Evolutionary conservation across 1,140 invertebrate species (phyloP), one percentile per base, ranked within the genome.

Genomic region (Drosophila serrata): DNA sequence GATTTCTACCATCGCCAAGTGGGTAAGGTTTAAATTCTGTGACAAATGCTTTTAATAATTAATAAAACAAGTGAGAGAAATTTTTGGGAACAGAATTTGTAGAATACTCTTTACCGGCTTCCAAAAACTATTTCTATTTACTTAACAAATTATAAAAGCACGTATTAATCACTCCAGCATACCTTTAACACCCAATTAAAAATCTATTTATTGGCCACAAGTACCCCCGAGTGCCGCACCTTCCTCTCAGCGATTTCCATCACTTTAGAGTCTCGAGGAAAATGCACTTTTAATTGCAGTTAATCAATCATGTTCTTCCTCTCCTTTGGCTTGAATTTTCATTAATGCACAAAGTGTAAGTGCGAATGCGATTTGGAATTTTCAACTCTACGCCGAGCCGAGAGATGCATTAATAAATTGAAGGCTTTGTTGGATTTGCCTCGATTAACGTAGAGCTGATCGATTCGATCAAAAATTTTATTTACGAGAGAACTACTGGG

Each of bases 251-350:
- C 45, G 29, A 40, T 40, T 74, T 45, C 33, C 75, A 51, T 45
- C 62, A 80, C 59, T 51, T 86, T 53, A 62, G 58, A 60, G 61
- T 46, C 81, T 51, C 39, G 46, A 51, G 49, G 67, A 69, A 88
- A 90, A 90, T 90, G 78, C 65, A 70, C 67, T 88, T 88, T 90
- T 88, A 88, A 90, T 90, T 85, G 85, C 67, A 49, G 62, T 55
- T 45, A 67, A 90, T 85, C 80, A 90, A 90, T 90, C 85, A 81
- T 75, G 42, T 55, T 65, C 40, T 35, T 9, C 33, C 40, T 11
- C 17, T 7, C 11, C 35, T 1, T 40, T 8, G 19, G 8, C 9
- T 61, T 15, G n/a, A 0, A 4, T 17, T 59, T 51, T 68, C 29
- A 39, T 31, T 53, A 73, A 80, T 62, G 55, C 49, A 59, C 49